Base-by-base conservation (phyloP, 2,888 invertebrate species). In the Pterostichus madidus region DNA sequence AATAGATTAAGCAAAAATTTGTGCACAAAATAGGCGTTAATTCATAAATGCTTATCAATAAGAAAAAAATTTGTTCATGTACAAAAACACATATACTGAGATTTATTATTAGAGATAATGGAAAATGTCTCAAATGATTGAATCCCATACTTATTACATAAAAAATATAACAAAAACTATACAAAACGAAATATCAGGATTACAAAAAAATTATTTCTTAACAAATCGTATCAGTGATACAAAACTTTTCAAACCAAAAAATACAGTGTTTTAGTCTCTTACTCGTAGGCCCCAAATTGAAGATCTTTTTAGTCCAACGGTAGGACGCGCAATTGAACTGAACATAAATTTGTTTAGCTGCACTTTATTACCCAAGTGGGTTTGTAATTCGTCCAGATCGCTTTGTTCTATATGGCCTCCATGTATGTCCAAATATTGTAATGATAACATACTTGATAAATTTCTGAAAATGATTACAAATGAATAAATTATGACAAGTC, bases 231-330 rank as follows among this genome's bases (percentile, higher is more conserved):
- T 49, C 49, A 49, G 0, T 59, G 17, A 15, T 53, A 8, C 13
- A 53, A 53, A 53, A 53, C 8, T 17, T 53, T 13, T n/a, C 13
- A 13, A 49, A 49, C 49, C 17, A 56, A 17, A 15, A 56, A 39
- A 39, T 6, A 39, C 13, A 15, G n/a, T 78, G 24, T 24, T 24
- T 91, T 91, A 96, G 91, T 97, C 96, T 88, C 96, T 92, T 5
- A 96, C 96, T 79, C 96, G 91, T 32, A 96, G 91, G 0, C 96
- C 96, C 98, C 98, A 98, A 88, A 98, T 95, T 31, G 96, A 97
- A 0, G 97, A 97, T 86, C 97, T 92, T 84, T 95, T 91, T 0
- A 95, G 92, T 0, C 98, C 98, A 0, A 97, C 97, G 0, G 98
- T 98, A 0, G 98, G 98, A 11, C 97, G 91, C 0, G 97, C 97